Evolutionary conservation across 2,888 invertebrate species (phyloP), one percentile per base, ranked within the genome.

Genomic region (Coelogynopora nodosa): DNA sequence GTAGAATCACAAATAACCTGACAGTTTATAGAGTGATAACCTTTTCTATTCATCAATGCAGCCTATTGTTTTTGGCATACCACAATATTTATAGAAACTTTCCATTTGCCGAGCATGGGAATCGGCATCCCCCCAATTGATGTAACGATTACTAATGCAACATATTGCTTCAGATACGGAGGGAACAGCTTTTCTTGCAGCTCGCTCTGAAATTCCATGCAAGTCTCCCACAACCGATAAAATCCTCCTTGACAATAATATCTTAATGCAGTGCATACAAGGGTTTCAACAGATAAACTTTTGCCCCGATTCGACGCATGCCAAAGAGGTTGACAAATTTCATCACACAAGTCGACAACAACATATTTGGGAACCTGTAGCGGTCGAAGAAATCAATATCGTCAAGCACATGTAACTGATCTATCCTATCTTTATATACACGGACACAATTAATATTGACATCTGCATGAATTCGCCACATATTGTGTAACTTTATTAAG

Each of bases 11-110:
- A 67, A 1, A 89, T 87, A 0, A 89, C 88, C 87, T 89, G 89
- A 5, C 87, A 67, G 80, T 90, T 90, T 0, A 90, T 88, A 0
- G 89, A 89, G 83, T 89, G 89, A 67, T 31, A 88, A 0, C 82
- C 27, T 87, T 90, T 89, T 67, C 89, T 85, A 31, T 87, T 88
- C 80, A 80, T 80, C 80, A n/a, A 80, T n/a, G 29, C 26, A 23
- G 2, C 80, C 80, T 80, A 80, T 80, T 26, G 80, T 80, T 5
- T 27, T 26, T 26, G 80, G 80, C 80, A 80, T 80, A 5, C 80
- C 80, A 80, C 80, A 80, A 27, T 80, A 80, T n/a, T n/a, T 26
- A 80, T 80, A 80, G 29, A 80, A 80, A 5, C 26, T 26, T 18
- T 49, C 49, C 80, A 80, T 80, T n/a, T 80, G 26, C 5, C 2